Conservation (phyloP, 1,140 invertebrate genomes). For the Nephotettix cincticeps region DNA sequence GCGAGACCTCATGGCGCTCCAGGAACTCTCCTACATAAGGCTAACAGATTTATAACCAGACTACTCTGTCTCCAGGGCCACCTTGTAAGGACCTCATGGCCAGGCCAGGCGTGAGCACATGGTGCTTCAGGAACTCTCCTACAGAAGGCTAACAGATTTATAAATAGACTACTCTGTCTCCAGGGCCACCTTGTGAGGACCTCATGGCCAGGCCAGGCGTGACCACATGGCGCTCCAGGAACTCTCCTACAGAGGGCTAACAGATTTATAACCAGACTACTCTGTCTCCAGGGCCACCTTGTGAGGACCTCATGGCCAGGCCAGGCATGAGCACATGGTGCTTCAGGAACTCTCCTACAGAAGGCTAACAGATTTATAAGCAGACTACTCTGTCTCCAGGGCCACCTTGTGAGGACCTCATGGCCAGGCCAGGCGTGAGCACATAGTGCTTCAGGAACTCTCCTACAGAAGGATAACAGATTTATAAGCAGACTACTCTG, state of each 20-base stretch:
- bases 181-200: too few species aligned
- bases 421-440: too few species aligned
- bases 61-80: too few species aligned
- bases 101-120: slow-evolving; percentile 31
- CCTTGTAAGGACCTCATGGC: too few species aligned
- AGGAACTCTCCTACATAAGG: slow-evolving; percentile 26
- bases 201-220: slow-evolving; percentile 30
- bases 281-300: too few species aligned
- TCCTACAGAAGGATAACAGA: too few species aligned
- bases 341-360: slow-evolving; percentile 25
- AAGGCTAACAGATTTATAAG: neutral
- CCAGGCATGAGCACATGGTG: slow-evolving; percentile 33
- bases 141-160: neutral
- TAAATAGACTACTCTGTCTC: too few species aligned
- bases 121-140: slow-evolving; percentile 27
- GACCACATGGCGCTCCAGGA: slow-evolving; percentile 31
- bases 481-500: too few species aligned
- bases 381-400: too few species aligned
- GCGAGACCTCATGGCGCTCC: slow-evolving; percentile 31
- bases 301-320: slow-evolving; percentile 30
- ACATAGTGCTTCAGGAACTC: too few species aligned
- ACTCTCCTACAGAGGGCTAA: slow-evolving; percentile 16
- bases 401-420: too few species aligned
- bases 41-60: neutral
- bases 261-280: too few species aligned